phyloP scores from a whole-genome alignment of 2,888 invertebrate species.

The Adelognathus sp. region DNA sequence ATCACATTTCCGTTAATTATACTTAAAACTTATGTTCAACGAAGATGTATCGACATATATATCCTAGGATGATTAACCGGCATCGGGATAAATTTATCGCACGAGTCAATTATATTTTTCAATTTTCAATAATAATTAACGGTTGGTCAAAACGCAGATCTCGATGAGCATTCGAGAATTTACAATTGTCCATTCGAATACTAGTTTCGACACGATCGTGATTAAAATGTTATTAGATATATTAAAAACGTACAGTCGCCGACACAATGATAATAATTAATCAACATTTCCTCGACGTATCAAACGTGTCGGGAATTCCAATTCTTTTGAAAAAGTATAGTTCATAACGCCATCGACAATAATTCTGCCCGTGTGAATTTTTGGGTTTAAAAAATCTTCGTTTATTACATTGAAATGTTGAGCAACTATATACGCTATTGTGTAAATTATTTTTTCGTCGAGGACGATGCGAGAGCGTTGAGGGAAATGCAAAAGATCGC shows the following conservation, averaged over 20 bases:
- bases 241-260: constrained; percentile 3
- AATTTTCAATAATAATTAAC: constrained; percentile 44
- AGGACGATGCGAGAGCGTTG: constrained; percentile 28
- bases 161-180: constrained; percentile 13
- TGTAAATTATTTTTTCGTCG: constrained; percentile 4
- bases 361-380: neutral
- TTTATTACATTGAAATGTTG: constrained; percentile 7
- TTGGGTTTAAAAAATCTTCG: neutral
- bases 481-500: constrained; percentile 31
- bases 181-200: constrained; percentile 13
- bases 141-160: constrained; percentile 29
- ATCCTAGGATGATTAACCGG: constrained; percentile 17
- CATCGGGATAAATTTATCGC: neutral
- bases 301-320: neutral
- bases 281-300: neutral
- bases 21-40: constrained; percentile 30
- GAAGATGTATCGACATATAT: too few species aligned
- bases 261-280: neutral
- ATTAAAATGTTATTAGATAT: constrained; percentile 25
- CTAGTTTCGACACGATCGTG: constrained; percentile 1
- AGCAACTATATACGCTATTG: constrained; percentile 19
- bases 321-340: neutral
- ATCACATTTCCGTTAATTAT: constrained; percentile 52
- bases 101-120: neutral
- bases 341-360: neutral